Base-by-base conservation (phyloP, 1,140 invertebrate genomes). In the Telenomus remus region DNA sequence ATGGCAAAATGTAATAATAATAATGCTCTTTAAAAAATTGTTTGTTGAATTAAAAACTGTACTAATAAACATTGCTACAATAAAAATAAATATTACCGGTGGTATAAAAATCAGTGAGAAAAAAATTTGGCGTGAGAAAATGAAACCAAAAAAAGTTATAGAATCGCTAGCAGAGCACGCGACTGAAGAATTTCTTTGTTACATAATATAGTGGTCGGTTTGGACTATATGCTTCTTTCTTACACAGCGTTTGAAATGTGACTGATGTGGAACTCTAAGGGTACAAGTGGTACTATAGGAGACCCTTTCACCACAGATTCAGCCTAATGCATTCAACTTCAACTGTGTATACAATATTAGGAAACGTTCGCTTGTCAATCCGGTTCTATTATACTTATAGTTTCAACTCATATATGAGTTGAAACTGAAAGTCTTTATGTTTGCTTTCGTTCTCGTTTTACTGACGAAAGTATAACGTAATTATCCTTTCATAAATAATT, bases 171-270 rank as follows among this genome's bases (percentile, higher is more conserved):
- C 12, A 27, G 12, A 15, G 27, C 27, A 19, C 37, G 42, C 47
- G 16, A 12, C 39, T 1, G 19, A 55, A 35, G 66, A 63, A 71
- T 71, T 49, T 63, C 68, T 71, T 71, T 63, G 68, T 71, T 71
- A 71, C 59, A 57, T 71, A 71, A 71, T n/a, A n/a, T 27, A 27
- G 19, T 63, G 44, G 42, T 50, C 46, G 59, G 50, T 56, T 56
- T 50, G 51, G 63, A 63, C 44, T 50, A 14, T 61, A 56, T n/a
- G n/a, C n/a, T n/a, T n/a, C n/a, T 14, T 61, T 71, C 68, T 71
- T 63, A 51, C 55, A 51, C 68, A 44, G 43, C 35, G 59, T 63
- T 71, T 63, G 53, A 71, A 63, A 56, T 43, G 68, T 56, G 53
- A 71, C 68, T 71, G 68, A 63, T 56, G 54, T 71, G 37, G 16